These are phyloP conservation scores for Blastobasis lacticolella DNA, from an alignment of 2,888 invertebrate species.

Conservation along the genomic window DNA sequence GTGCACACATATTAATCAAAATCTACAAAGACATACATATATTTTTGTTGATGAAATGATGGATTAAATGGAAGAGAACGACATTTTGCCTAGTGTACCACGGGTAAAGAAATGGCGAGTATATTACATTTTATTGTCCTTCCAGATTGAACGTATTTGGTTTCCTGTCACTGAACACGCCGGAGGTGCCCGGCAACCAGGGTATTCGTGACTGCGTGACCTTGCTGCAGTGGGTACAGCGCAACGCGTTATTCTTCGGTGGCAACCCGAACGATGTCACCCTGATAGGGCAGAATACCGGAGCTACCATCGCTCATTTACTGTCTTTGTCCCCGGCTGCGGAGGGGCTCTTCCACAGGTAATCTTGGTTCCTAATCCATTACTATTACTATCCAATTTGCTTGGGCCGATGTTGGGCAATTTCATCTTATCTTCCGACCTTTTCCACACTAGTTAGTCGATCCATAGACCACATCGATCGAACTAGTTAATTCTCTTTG, in stretches of 20 bases:
- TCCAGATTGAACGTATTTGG: constrained; percentile 58
- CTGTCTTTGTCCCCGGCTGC: constrained; percentile 42
- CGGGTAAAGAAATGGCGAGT: no score
- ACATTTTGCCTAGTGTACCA: no score
- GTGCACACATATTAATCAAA: no score
- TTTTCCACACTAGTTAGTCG: no score
- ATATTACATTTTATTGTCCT: constrained; percentile 3
- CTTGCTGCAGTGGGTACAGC: constrained; percentile 54
- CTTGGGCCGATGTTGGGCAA: no score
- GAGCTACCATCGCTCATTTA: constrained; percentile 42
- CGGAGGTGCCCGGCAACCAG: constrained; percentile 55
- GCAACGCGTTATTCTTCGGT: constrained; percentile 50
- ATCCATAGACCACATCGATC: no score
- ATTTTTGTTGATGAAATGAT: no score
- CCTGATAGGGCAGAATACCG: constrained; percentile 56
- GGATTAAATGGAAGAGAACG: no score
- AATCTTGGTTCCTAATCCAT: not conserved
- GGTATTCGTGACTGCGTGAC: constrained; percentile 56
- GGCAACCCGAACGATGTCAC: constrained; percentile 57
- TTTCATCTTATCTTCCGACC: no score
- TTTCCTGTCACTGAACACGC: constrained; percentile 54
- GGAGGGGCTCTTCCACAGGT: constrained; percentile 48
- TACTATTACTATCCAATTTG: no score
- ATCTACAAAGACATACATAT: no score
- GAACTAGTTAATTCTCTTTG: no score